A percentile compares a stretch with the other conserved stretches of the same genome.
Evolutionary conservation across 2,888 invertebrate genomes (phyloP).

Genomic region (Hemistola chrysoprasaria): DNA sequence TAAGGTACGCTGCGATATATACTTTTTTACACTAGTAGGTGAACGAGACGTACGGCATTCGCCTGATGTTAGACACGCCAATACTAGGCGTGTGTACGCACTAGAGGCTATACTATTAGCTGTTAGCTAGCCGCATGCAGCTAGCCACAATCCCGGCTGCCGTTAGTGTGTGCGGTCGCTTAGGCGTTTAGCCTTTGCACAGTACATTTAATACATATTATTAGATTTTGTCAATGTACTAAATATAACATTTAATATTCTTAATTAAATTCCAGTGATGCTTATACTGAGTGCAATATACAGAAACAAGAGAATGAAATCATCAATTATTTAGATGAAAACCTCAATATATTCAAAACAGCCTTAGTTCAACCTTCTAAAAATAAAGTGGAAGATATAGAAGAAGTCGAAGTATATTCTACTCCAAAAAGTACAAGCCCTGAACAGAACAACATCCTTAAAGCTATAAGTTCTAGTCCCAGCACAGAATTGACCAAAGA

Average conservation of each 20-base stretch:
- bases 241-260: too few relatives aligned
- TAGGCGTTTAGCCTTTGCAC: too few relatives aligned
- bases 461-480: slow-evolving; percentile 59
- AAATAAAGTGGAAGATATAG: slow-evolving; percentile 50
- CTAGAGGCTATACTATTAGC: too few relatives aligned
- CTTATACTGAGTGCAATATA: slow-evolving; percentile 75
- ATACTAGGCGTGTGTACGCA: too few relatives aligned
- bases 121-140: too few relatives aligned
- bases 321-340: slow-evolving; percentile 61
- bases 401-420: slow-evolving; percentile 66
- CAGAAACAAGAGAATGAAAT: slow-evolving; percentile 74
- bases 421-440: slow-evolving; percentile 73
- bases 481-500: slow-evolving; percentile 67
- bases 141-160: too few relatives aligned
- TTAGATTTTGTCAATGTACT: too few relatives aligned
- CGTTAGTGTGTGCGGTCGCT: too few relatives aligned
- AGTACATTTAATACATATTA: too few relatives aligned
- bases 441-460: slow-evolving; percentile 46
- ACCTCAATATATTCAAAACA: slow-evolving; percentile 41
- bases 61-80: too few relatives aligned
- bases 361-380: slow-evolving; percentile 28
- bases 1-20: slow-evolving; percentile 70
- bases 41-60: too few relatives aligned
- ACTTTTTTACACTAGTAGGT: too few relatives aligned
- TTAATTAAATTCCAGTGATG: slow-evolving; percentile 58